Evolutionary conservation across 2,113 vertebrate species (phyloP).

Genomic region (Oxygymnocypris stewartii): DNA sequence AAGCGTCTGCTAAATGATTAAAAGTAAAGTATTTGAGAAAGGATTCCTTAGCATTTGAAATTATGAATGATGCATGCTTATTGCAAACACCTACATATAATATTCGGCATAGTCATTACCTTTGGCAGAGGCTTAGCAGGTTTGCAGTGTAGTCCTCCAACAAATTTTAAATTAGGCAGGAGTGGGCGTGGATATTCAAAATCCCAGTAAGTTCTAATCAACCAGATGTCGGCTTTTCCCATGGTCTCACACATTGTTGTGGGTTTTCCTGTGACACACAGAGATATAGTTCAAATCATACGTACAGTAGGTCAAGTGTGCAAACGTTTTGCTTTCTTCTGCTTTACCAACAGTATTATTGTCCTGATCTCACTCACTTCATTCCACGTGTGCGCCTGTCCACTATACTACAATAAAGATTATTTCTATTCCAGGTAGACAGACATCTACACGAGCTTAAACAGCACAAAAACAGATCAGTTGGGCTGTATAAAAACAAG

Average conservation of each 20-base stretch:
- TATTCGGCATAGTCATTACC: constrained; percentile 62
- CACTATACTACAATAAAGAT: too few species aligned
- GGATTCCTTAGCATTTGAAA: too few species aligned
- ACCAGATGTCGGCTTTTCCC: constrained; percentile 85
- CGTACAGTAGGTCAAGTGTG: background rate
- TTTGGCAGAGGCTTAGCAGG: constrained; percentile 81
- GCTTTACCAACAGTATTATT: background rate
- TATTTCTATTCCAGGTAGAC: too few species aligned
- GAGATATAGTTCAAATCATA: background rate
- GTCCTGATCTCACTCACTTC: too few species aligned
- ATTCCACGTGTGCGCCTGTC: too few species aligned
- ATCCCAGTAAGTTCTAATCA: constrained; percentile 87
- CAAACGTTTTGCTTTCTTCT: background rate
- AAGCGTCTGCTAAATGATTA: too few species aligned
- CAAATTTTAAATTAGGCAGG: constrained; percentile 85
- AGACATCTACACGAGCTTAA: too few species aligned
- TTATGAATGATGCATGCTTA: too few species aligned
- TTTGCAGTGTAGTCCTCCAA: constrained; percentile 84
- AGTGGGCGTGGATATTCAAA: constrained; percentile 83
- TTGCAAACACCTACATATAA: too few species aligned
- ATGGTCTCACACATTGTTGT: constrained; percentile 80
- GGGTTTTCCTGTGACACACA: constrained; percentile 71
- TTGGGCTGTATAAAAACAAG: too few species aligned
- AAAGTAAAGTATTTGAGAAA: too few species aligned
- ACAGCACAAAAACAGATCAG: constrained; percentile 59